Percentiles rank a stretch among this genome's conserved stretches.
Evolutionary conservation across 1,140 invertebrate genomes (phyloP).

Genomic region (Zaprionus camerounensis): DNA sequence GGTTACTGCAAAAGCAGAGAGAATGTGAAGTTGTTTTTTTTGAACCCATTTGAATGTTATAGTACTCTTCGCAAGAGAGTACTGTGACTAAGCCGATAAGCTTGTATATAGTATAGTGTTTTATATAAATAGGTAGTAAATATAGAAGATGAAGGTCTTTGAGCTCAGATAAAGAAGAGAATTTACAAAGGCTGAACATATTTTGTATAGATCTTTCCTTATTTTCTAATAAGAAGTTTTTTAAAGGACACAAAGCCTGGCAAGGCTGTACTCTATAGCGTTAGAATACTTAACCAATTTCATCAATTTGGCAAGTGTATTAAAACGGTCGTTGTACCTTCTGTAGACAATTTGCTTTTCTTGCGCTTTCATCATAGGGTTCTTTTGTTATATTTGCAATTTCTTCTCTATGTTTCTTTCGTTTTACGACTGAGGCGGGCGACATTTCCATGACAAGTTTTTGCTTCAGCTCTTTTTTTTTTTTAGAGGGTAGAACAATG

Average conservation of each 20-base stretch:
- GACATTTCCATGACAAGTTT: constrained; percentile 24
- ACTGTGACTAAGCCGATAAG: background rate
- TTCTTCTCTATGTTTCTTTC: background rate
- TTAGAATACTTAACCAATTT: background rate
- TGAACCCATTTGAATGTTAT: background rate
- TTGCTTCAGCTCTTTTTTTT: constrained; percentile 29
- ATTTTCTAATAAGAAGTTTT: too few species aligned
- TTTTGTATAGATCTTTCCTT: too few species aligned
- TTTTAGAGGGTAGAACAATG: constrained; percentile 1
- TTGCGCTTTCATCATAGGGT: constrained; percentile 19
- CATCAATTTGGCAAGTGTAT: background rate
- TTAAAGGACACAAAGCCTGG: too few species aligned
- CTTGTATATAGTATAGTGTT: background rate
- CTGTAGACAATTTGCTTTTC: background rate
- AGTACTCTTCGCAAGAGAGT: background rate
- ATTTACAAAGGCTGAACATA: too few species aligned
- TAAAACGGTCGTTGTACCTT: background rate
- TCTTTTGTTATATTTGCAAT: constrained; percentile 22
- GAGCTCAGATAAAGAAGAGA: too few species aligned
- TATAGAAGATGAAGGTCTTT: too few species aligned
- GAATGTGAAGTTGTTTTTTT: constrained; percentile 36
- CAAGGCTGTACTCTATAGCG: too few species aligned
- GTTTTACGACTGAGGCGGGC: constrained; percentile 16
- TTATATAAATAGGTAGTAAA: too few species aligned
- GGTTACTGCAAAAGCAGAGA: constrained; percentile 54